Conservation (phyloP, 2,888 invertebrate genomes). For the Spilarctia lutea region DNA sequence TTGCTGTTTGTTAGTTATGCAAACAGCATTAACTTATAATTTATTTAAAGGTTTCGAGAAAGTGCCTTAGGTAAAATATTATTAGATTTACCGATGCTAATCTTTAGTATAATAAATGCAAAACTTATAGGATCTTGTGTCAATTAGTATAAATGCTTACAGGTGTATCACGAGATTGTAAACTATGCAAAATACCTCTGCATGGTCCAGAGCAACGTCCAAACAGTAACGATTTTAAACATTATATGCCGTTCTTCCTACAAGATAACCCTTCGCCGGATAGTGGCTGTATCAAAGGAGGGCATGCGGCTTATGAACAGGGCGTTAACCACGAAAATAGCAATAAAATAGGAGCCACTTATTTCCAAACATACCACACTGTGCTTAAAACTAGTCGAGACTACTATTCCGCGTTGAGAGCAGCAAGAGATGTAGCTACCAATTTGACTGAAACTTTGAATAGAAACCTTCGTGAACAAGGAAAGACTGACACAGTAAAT, state of each 20-base stretch:
- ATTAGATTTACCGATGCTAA: background rate
- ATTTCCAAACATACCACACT: conserved; percentile 94
- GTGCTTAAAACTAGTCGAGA: conserved; percentile 95
- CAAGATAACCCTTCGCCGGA: conserved; percentile 91
- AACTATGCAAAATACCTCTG: conserved; percentile 82
- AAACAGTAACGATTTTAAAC: conserved; percentile 87
- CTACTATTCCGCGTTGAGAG: conserved; percentile 94
- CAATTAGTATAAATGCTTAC: background rate
- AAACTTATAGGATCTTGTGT: too few species aligned
- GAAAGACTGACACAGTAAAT: conserved; percentile 82
- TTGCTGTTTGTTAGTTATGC: background rate
- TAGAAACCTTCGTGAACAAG: conserved; percentile 81
- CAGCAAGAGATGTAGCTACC: conserved; percentile 92
- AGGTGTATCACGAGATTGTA: conserved; percentile 61
- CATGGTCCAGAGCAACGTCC: conserved; percentile 87
- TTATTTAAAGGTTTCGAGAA: background rate
- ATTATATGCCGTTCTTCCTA: conserved; percentile 93
- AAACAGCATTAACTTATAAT: too few species aligned
- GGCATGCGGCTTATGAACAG: conserved; percentile 93
- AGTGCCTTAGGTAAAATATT: background rate
- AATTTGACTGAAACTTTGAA: conserved; percentile 91
- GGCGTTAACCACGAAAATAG: conserved; percentile 88
- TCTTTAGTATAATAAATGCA: too few species aligned
- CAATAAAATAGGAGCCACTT: conserved; percentile 89
- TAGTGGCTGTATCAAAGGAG: conserved; percentile 91